These are phyloP conservation scores for Eristalis arbustorum DNA, from an alignment of 2,888 invertebrate species.

Conservation along the genomic window DNA sequence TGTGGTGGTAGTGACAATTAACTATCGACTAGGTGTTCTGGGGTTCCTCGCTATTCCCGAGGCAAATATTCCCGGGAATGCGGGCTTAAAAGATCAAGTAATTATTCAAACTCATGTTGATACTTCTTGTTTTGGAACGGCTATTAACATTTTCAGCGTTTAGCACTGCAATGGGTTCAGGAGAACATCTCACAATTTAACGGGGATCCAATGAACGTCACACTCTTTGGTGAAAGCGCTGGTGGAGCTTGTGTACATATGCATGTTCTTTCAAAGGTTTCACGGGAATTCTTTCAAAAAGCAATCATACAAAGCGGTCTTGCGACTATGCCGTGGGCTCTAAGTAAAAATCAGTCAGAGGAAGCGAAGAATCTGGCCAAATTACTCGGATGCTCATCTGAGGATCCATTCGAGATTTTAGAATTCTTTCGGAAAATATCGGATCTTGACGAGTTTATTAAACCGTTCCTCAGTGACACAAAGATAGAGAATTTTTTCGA, in stretches of 20 bases:
- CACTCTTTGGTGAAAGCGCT: constrained; percentile 73
- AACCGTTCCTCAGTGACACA: constrained; percentile 25
- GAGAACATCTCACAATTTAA: constrained; percentile 79
- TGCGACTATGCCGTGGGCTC: constrained; percentile 62
- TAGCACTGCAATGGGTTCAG: constrained; percentile 79
- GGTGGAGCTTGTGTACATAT: constrained; percentile 70
- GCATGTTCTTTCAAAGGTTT: constrained; percentile 69
- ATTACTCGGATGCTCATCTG: constrained; percentile 62
- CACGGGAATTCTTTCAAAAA: constrained; percentile 72
- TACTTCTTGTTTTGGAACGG: not conserved
- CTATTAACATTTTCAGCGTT: constrained; percentile 62
- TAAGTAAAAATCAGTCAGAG: constrained; percentile 42
- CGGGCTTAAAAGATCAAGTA: constrained; percentile 73
- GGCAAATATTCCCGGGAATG: constrained; percentile 72
- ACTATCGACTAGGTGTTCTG: constrained; percentile 72
- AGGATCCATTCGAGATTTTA: constrained; percentile 57
- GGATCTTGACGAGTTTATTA: constrained; percentile 30
- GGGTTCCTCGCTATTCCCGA: constrained; percentile 72
- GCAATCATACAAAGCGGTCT: constrained; percentile 72
- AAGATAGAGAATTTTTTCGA: constrained; percentile 44
- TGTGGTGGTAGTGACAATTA: constrained; percentile 72
- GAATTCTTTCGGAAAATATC: constrained; percentile 53
- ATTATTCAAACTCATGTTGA: not conserved
- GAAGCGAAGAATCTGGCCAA: constrained; percentile 68
- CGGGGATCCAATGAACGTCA: constrained; percentile 76